A percentile compares a stretch with the other conserved stretches of the same genome.
phyloP scores from a whole-genome alignment of 2,888 invertebrate genomes.

The Lobophora halterata region DNA sequence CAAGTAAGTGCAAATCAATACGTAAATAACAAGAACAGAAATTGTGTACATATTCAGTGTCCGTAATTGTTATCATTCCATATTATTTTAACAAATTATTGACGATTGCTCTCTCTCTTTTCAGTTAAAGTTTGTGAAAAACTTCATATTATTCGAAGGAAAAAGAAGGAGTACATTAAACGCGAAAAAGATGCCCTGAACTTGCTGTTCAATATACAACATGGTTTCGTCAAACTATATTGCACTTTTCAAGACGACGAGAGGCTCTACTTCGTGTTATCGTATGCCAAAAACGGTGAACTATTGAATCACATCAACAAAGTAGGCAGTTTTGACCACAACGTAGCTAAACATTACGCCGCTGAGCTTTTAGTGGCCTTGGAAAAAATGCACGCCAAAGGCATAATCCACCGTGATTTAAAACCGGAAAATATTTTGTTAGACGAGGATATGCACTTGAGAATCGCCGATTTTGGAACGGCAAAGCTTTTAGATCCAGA shows the following conservation, averaged over 20 bases:
- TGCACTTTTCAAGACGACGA: conserved; percentile 98
- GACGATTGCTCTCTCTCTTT: too few relatives aligned
- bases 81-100: too few relatives aligned
- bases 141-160: conserved; percentile 94
- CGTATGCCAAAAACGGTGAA: conserved; percentile 97
- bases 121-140: conserved; percentile 99
- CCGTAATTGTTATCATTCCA: too few relatives aligned
- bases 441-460: conserved; percentile 96
- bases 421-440: conserved; percentile 99
- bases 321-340: conserved; percentile 93
- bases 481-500: conserved; percentile 88
- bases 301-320: conserved; percentile 94
- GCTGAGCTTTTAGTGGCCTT: conserved; percentile 96
- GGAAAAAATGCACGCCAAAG: conserved; percentile 93
- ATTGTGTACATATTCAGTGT: too few relatives aligned
- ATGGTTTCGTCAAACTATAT: conserved; percentile 95
- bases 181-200: conserved; percentile 97
- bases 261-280: conserved; percentile 96
- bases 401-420: conserved; percentile 96
- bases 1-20: conserved; percentile 92
- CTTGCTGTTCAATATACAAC: conserved; percentile 88
- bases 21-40: too few relatives aligned
- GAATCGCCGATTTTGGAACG: conserved; percentile 98
- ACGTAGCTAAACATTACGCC: conserved; percentile 95
- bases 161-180: conserved; percentile 95